Conservation (phyloP, 2,797 vertebrate species). For the Microctenopoma lineatum region DNA sequence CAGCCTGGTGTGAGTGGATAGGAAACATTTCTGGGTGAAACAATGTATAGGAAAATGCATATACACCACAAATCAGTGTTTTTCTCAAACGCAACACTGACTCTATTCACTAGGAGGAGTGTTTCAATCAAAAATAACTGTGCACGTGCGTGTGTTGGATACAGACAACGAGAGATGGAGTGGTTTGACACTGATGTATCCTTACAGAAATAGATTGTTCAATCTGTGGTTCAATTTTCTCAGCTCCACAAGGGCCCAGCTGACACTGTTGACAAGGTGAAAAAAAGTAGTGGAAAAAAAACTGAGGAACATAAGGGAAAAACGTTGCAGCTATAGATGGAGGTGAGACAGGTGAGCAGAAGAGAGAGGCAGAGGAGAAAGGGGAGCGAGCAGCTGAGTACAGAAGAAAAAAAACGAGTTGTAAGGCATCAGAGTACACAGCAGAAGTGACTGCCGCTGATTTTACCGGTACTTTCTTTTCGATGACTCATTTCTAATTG, state of each 20-base stretch:
- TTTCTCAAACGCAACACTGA: constrained; percentile 52
- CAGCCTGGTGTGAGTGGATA: constrained; percentile 26
- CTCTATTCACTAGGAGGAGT: constrained; percentile 62
- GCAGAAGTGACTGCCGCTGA: constrained; percentile 32
- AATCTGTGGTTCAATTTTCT: constrained; percentile 79
- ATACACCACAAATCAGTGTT: constrained; percentile 11
- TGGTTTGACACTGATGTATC: constrained; percentile 81
- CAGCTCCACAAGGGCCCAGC: constrained; percentile 60
- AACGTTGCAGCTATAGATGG: constrained; percentile 33
- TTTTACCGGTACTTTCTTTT: constrained; percentile 19
- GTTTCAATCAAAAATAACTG: constrained; percentile 75
- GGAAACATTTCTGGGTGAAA: constrained; percentile 44
- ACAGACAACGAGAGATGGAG: constrained; percentile 65
- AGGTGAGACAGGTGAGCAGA: constrained; percentile 39
- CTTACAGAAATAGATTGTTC: constrained; percentile 82
- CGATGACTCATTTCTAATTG: constrained; percentile 60
- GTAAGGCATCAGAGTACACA: constrained; percentile 2
- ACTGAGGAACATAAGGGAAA: constrained; percentile 30
- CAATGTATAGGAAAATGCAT: constrained; percentile 30
- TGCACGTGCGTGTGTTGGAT: constrained; percentile 57
- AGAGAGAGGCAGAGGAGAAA: constrained; percentile 20
- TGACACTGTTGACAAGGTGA: constrained; percentile 77
- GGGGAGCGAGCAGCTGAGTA: constrained; percentile 2
- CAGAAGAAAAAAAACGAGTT: neutral
- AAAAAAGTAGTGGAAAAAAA: constrained; percentile 61